These are phyloP conservation scores for Phytoseiulus persimilis DNA, from an alignment of 2,888 invertebrate genomes.

Conservation along the genomic window DNA sequence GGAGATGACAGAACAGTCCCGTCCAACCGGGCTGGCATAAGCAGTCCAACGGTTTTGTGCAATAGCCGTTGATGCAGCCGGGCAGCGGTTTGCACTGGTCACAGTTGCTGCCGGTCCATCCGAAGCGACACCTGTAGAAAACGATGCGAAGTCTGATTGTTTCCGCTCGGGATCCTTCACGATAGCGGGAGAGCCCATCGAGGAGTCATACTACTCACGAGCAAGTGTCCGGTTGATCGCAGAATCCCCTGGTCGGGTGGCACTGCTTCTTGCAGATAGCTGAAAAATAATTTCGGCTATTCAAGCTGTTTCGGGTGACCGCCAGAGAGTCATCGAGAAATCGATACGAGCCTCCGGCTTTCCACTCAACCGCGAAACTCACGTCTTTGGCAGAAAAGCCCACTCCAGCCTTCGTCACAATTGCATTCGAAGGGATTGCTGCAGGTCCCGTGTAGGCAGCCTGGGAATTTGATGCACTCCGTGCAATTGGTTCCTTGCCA, in stretches of 20 bases:
- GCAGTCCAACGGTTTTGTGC: constrained; percentile 80
- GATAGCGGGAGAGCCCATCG: no score
- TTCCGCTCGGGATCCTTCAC: no score
- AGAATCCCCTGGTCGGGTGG: constrained; percentile 73
- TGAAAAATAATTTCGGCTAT: constrained; percentile 51
- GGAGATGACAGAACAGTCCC: constrained; percentile 62
- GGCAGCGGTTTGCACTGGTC: constrained; percentile 77
- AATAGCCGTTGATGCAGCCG: constrained; percentile 81
- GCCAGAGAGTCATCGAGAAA: background rate
- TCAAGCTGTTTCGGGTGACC: background rate
- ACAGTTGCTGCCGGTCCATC: constrained; percentile 79
- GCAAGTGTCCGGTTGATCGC: constrained; percentile 76
- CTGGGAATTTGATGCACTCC: constrained; percentile 74
- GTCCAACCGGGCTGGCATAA: constrained; percentile 83
- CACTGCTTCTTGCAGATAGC: constrained; percentile 79
- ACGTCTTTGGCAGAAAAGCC: constrained; percentile 79
- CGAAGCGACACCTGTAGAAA: constrained; percentile 66
- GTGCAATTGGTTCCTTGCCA: constrained; percentile 76
- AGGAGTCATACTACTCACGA: constrained; percentile 51
- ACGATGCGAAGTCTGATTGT: no score
- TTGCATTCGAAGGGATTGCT: constrained; percentile 71
- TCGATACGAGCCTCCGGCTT: no score
- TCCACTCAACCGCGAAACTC: constrained; percentile 50
- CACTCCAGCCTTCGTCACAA: constrained; percentile 77
- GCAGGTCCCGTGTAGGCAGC: constrained; percentile 76